phyloP scores from a whole-genome alignment of 1,140 invertebrate genomes.

The Stenopsyche tienmushanensis region DNA sequence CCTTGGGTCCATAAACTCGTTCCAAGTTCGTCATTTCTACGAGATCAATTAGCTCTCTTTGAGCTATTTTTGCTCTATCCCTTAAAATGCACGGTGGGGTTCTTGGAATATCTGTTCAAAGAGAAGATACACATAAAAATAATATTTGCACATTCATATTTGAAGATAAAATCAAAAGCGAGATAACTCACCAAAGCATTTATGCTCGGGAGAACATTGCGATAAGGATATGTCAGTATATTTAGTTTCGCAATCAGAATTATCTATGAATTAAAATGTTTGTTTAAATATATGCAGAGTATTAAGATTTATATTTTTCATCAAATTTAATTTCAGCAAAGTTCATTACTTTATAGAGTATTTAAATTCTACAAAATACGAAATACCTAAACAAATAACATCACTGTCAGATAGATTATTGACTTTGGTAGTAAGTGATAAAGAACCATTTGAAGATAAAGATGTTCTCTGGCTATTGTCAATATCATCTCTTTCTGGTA shows the following conservation, averaged over 20 bases:
- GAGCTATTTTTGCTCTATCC: slow-evolving; percentile 46
- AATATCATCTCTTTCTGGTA: slow-evolving; percentile 32
- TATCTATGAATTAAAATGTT: no score
- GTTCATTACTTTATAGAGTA: no score
- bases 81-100: slow-evolving; percentile 52
- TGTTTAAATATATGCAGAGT: no score
- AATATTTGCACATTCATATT: not conserved
- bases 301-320: no score
- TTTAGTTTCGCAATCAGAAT: not conserved
- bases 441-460: slow-evolving; percentile 30
- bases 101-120: slow-evolving; percentile 46
- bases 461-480: slow-evolving; percentile 41
- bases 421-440: not conserved
- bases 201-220: slow-evolving; percentile 9
- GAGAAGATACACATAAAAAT: slow-evolving; percentile 4
- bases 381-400: not conserved
- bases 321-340: no score
- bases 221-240: no score
- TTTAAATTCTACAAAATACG: not conserved
- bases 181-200: slow-evolving; percentile 4
- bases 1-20: slow-evolving; percentile 19
- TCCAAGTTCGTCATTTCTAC: slow-evolving; percentile 45
- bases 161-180: no score
- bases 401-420: slow-evolving; percentile 3
- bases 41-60: slow-evolving; percentile 49